These are phyloP conservation scores for Archips crataeganus DNA, from an alignment of 2,888 invertebrate species.

Conservation along the genomic window DNA sequence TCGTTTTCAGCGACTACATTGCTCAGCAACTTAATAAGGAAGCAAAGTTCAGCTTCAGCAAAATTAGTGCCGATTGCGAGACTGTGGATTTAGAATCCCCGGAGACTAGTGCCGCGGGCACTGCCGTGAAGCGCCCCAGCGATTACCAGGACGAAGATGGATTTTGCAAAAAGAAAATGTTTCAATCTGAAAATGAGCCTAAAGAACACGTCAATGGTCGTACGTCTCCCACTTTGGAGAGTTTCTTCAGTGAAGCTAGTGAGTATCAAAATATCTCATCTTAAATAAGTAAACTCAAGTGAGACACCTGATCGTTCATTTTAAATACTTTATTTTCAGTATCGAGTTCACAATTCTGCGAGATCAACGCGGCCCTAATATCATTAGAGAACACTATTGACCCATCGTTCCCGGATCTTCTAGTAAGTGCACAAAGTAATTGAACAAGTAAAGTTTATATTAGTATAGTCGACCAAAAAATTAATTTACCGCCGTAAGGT, in stretches of 20 bases:
- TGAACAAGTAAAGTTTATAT: background rate
- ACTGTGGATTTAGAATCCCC: slow-evolving; percentile 19
- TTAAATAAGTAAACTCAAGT: background rate
- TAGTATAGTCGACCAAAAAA: background rate
- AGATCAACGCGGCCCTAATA: slow-evolving; percentile 55
- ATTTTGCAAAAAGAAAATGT: slow-evolving; percentile 52
- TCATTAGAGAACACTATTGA: slow-evolving; percentile 52
- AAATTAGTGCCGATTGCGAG: slow-evolving; percentile 12
- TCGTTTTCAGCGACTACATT: slow-evolving; percentile 20
- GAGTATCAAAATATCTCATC: slow-evolving; percentile 40
- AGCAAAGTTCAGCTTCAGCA: slow-evolving; percentile 21
- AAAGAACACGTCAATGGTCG: slow-evolving; percentile 22
- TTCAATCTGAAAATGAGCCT: slow-evolving; percentile 32
- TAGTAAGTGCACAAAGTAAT: slow-evolving; percentile 53
- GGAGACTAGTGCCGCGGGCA: slow-evolving; percentile 8
- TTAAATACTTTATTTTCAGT: slow-evolving; percentile 53
- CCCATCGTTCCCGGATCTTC: slow-evolving; percentile 55
- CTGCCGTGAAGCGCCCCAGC: slow-evolving; percentile 53
- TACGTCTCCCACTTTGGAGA: slow-evolving; percentile 48
- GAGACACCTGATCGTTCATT: background rate
- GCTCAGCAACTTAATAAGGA: slow-evolving; percentile 9
- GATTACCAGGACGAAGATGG: slow-evolving; percentile 47
- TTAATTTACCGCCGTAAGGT: background rate
- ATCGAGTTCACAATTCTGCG: slow-evolving; percentile 47
- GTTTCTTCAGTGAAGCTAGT: slow-evolving; percentile 57